A percentile compares a stretch with the other conserved stretches of the same genome.
Evolutionary conservation across 1,140 invertebrate species (phyloP).

Genomic region (Hormaphis cornu): DNA sequence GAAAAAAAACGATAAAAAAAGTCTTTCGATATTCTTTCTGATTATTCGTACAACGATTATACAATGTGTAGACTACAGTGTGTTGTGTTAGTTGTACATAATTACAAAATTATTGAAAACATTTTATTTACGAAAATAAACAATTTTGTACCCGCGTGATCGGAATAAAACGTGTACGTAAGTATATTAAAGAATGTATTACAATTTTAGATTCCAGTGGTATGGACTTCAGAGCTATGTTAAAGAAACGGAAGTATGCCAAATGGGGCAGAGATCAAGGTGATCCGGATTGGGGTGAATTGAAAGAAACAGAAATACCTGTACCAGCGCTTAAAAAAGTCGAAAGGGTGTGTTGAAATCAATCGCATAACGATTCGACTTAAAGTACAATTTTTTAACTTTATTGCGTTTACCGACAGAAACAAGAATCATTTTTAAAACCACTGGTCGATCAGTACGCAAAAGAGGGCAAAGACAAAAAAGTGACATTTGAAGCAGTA

Average conservation of each 20-base stretch:
- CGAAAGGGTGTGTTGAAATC: slow-evolving; percentile 62
- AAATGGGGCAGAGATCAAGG: slow-evolving; percentile 85
- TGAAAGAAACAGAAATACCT: slow-evolving; percentile 84
- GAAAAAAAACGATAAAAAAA: too few species aligned
- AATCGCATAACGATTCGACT: background rate
- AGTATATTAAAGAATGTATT: too few species aligned
- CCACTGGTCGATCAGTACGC: slow-evolving; percentile 87
- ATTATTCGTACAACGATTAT: too few species aligned
- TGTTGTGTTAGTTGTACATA: too few species aligned
- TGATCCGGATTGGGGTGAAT: slow-evolving; percentile 81
- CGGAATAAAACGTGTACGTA: too few species aligned
- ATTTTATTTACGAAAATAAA: too few species aligned
- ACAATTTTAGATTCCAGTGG: slow-evolving; percentile 69
- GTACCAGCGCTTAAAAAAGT: slow-evolving; percentile 79
- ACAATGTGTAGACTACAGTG: too few species aligned
- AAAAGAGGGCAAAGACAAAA: slow-evolving; percentile 96
- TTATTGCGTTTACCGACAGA: slow-evolving; percentile 53
- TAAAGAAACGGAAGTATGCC: slow-evolving; percentile 92
- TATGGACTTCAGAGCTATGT: slow-evolving; percentile 96
- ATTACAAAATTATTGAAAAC: too few species aligned
- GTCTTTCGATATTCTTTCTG: too few species aligned
- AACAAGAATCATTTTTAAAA: slow-evolving; percentile 89
- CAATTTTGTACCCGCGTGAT: too few species aligned
- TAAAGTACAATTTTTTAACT: background rate
- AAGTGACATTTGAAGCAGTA: slow-evolving; percentile 77